Evolutionary conservation across 1,140 invertebrate species (phyloP), one percentile per base, ranked within the genome.

Genomic region (Drosophila lacertosa): DNA sequence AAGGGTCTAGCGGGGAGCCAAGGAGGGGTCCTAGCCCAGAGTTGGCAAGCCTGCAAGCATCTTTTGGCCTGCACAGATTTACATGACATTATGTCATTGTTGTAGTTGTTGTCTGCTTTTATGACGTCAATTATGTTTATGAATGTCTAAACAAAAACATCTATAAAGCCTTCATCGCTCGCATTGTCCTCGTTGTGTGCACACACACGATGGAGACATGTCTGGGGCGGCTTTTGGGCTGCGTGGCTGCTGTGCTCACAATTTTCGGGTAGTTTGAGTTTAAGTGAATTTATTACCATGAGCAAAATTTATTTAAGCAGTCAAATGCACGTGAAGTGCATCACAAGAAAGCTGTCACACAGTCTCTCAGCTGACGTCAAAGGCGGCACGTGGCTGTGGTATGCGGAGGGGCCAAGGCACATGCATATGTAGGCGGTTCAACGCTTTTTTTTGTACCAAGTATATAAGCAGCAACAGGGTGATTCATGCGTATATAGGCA

Each of bases 51-150:
- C 22, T 42, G 13, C 4, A 7, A 22, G 58, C 11, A 20, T 42
- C 60, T 33, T 18, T 2, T 13, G n/a, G 47, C 11, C 45, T 33
- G 76, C 81, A 86, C 81, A 84, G 81, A 84, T 84, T 84, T 86
- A 86, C 81, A 84, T 84, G 81, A 84, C 81, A 86, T 86, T 77
- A 77, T 84, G 81, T 84, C 81, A 84, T 86, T 86, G 77, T 83
- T 68, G 72, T 77, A 68, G 48, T 55, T 54, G 48, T 73, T 77
- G 79, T 83, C 79, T 86, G 73, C 84, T 81, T 86, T 86, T 86
- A 86, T 86, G 81, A 86, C 81, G 81, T 86, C 81, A 86, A 86
- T 86, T 86, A 86, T 86, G 81, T 86, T 86, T 86, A 86, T 86
- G 81, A 86, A 83, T 88, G 81, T 86, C 81, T 86, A 86, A 86